Conservation (phyloP, 1,140 invertebrate species). For the Rhizoglyphus robini region DNA sequence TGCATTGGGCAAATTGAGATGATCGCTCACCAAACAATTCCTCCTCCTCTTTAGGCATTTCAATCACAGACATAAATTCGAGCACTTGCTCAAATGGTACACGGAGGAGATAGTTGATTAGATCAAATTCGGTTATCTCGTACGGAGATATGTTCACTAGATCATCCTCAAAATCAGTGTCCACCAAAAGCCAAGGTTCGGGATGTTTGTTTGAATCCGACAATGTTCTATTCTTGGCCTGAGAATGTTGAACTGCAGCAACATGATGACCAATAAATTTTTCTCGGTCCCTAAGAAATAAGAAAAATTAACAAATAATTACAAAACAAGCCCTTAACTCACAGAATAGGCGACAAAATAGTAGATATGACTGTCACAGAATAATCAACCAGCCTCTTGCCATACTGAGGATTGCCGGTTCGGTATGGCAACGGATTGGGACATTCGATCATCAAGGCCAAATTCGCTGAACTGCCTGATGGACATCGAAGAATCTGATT, state of each 20-base stretch:
- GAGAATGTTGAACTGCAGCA: neutral
- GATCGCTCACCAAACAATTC: too few relatives aligned
- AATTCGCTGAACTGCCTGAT: slow-evolving; percentile 12
- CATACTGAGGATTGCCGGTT: neutral
- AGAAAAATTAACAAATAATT: too few relatives aligned
- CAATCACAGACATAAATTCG: slow-evolving; percentile 14
- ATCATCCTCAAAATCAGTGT: slow-evolving; percentile 18
- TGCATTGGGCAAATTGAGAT: neutral
- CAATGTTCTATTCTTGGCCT: neutral
- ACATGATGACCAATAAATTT: neutral
- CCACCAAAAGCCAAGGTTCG: neutral
- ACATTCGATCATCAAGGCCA: slow-evolving; percentile 13
- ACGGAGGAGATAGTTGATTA: slow-evolving; percentile 21
- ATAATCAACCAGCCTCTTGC: slow-evolving; percentile 15
- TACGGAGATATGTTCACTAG: neutral
- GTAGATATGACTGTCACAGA: slow-evolving; percentile 16
- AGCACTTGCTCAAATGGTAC: slow-evolving; percentile 21
- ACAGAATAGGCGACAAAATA: slow-evolving; percentile 20
- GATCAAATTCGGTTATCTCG: slow-evolving; percentile 22
- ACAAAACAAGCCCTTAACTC: neutral
- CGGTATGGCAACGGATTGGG: slow-evolving; percentile 12
- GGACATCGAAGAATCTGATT: slow-evolving; percentile 22
- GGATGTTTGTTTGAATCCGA: neutral
- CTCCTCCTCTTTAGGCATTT: neutral
- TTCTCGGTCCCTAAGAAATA: neutral